Evolutionary conservation across 2,797 vertebrate species (phyloP).

Genomic region (Microtus californicus): DNA sequence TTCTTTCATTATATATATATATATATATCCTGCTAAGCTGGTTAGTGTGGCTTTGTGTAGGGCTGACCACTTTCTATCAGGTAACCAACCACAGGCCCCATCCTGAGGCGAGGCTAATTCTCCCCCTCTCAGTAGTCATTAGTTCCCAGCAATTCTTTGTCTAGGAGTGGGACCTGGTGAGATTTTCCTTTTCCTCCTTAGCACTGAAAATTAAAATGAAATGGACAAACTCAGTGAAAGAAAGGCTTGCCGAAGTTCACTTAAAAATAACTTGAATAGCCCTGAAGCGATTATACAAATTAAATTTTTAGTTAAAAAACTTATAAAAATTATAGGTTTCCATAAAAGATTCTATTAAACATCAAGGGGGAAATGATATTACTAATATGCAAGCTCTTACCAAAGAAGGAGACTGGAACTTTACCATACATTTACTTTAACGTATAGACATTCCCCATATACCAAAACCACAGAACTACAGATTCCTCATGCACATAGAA

Average conservation of each 20-base stretch:
- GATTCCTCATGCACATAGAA: neutral
- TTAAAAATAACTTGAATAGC: neutral
- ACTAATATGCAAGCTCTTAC: neutral
- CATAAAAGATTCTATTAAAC: neutral
- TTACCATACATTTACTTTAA: neutral
- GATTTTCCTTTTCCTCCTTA: neutral
- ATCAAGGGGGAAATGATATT: neutral
- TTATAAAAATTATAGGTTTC: neutral
- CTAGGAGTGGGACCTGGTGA: neutral
- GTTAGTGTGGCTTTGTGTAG: neutral
- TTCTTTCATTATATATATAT: no score
- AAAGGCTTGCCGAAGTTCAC: neutral
- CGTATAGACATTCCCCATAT: neutral
- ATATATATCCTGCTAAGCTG: neutral
- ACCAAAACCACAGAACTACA: neutral
- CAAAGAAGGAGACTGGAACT: neutral
- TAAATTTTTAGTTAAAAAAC: slow-evolving; percentile 21
- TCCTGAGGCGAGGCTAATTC: neutral
- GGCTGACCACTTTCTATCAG: neutral
- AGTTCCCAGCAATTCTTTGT: neutral
- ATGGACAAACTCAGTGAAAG: neutral
- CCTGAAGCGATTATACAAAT: neutral
- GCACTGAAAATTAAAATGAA: neutral
- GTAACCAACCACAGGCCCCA: neutral
- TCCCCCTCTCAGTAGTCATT: neutral